Evolutionary conservation across 2,113 vertebrate species (phyloP), one percentile per base, ranked within the genome.

Genomic region (Epinephelus moara): DNA sequence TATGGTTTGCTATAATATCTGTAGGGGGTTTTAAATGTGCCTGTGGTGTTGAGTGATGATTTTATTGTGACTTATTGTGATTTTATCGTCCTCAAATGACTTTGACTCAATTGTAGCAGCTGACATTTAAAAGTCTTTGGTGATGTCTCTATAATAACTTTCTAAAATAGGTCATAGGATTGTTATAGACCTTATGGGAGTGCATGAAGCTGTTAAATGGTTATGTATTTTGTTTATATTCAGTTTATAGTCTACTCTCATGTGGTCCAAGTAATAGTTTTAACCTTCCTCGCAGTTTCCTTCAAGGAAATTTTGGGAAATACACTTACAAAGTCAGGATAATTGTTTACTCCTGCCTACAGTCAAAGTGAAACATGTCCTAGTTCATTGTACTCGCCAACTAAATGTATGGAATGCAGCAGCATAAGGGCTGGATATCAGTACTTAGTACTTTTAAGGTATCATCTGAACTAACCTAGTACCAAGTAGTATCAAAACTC

Each of bases 1-100:
- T 37, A 21, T 56, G 23, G 40, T 56, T 56, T 49, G 69, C 11
- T 42, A 3, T 55, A 66, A 74, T 64, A 56, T 75, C 64, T 53
- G 42, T 14, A 55, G 72, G 18, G 55, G 71, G 27, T 84, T 37
- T 33, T 68, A 57, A 49, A 80, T 53, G 59, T 25, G 30, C 50
- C 40, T 60, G 55, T 47, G 40, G 53, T 33, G 68, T 72, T 47
- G 68, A 14, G 55, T 47, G 72, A 27, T 25, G 53, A 85, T 30
- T 76, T 66, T 80, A 60, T 61, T 62, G 47, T 56, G 3, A 70
- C 30, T 8, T 59, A 68, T 50, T 25, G n/a, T 59, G 61, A 80
- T 57, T 78, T 72, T 71, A 82, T 85, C 63, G n/a, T 61, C n/a
- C 60, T 78, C 21, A 5, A 23, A 75, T 75, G 66, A 68, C 70